These are phyloP conservation scores for Epinotia bilunana DNA, from an alignment of 2,888 invertebrate genomes.

Conservation along the genomic window DNA sequence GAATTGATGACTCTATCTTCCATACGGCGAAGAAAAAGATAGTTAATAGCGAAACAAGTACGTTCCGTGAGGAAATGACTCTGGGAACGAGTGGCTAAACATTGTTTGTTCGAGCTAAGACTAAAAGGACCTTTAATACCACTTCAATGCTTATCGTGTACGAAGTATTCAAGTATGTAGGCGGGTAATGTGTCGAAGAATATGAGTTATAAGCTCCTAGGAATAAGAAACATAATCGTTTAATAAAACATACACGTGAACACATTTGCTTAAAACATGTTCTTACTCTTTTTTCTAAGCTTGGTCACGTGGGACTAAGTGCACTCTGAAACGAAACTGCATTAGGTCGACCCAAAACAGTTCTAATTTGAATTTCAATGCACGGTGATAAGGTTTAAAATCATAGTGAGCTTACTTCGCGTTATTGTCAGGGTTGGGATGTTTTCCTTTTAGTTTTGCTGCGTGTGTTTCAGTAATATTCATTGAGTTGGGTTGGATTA, in stretches of 20 bases:
- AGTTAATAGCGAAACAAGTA: no score
- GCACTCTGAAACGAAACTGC: background rate
- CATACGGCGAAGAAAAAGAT: no score
- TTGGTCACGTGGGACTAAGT: background rate
- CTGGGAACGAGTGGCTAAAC: no score
- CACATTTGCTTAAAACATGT: background rate
- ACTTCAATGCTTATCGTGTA: no score
- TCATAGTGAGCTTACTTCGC: background rate
- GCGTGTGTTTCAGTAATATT: background rate
- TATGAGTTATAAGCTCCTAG: background rate
- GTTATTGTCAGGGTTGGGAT: background rate
- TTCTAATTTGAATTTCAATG: background rate
- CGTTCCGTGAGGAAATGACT: no score
- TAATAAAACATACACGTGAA: background rate
- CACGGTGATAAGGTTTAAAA: background rate
- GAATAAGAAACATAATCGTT: background rate
- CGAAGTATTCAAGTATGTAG: no score
- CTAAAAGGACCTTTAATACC: no score
- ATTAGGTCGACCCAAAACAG: background rate
- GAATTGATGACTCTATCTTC: no score
- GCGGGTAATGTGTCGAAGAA: no score
- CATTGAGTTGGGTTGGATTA: constrained; percentile 1
- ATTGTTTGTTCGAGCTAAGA: no score
- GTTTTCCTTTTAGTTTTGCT: constrained; percentile 10
- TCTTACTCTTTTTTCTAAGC: background rate